Percentiles rank a stretch among this genome's conserved stretches.
Conservation (phyloP, 1,140 invertebrate species). For the Wiebesia pumilae region DNA sequence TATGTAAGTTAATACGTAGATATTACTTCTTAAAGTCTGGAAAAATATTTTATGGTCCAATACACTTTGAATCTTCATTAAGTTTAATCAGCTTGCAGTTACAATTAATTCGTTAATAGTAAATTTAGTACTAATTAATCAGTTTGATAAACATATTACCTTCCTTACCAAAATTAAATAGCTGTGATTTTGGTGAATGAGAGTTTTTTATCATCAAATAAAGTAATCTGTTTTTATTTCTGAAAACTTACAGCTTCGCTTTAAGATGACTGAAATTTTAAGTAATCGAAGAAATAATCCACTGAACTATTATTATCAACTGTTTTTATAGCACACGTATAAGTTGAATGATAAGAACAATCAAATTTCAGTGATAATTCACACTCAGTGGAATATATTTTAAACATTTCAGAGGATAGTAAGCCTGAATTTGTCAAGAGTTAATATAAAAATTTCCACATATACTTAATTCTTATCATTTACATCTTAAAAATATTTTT, state of each 20-base stretch:
- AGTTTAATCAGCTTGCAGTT: background rate
- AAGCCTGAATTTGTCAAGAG: background rate
- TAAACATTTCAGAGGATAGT: background rate
- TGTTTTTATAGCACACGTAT: no score
- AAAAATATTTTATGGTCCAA: background rate
- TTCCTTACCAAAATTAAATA: no score
- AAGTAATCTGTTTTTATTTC: no score
- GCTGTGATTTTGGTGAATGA: no score
- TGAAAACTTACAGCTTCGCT: no score
- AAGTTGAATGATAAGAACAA: background rate
- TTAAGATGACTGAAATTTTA: no score
- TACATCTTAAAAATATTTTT: background rate
- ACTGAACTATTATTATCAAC: background rate
- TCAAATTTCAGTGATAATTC: background rate
- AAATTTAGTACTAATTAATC: no score
- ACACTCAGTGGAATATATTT: background rate
- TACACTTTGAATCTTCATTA: slow-evolving; percentile 1
- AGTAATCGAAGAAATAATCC: background rate
- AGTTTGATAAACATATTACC: no score
- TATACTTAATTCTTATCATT: background rate
- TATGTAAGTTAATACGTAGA: background rate
- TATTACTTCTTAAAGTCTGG: background rate
- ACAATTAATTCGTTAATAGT: no score
- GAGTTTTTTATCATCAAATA: no score
- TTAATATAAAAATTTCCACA: no score